Percentiles rank a stretch among this genome's conserved stretches.
Conservation (phyloP, 2,113 vertebrate species). For the Synodontis membranacea region DNA sequence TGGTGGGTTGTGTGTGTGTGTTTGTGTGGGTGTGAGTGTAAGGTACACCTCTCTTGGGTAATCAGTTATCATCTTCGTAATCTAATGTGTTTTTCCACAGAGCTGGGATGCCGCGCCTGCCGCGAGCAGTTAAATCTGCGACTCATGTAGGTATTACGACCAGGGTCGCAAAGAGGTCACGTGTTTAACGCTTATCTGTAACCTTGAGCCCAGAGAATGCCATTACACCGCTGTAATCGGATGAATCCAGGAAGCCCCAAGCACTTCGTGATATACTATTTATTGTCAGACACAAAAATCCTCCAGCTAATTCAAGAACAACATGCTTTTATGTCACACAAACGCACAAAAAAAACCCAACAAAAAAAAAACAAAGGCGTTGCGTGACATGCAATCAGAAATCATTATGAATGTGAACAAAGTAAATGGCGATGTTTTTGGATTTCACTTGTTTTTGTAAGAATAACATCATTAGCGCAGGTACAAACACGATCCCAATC, state of each 20-base stretch:
- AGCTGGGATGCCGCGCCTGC: constrained; percentile 6
- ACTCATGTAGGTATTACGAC: neutral
- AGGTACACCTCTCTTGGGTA: neutral
- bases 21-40: neutral
- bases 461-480: constrained; percentile 1
- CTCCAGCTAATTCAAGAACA: constrained; percentile 29
- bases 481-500: neutral
- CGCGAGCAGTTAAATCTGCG: neutral
- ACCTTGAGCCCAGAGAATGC: constrained; percentile 46
- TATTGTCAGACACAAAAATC: constrained; percentile 39
- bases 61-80: constrained; percentile 38
- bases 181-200: constrained; percentile 50
- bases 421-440: neutral
- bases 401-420: neutral
- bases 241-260: constrained; percentile 34
- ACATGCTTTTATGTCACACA: neutral
- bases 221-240: constrained; percentile 35
- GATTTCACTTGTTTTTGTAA: neutral
- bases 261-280: constrained; percentile 18
- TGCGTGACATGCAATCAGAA: neutral
- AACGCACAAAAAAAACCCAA: neutral
- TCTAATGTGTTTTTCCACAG: constrained; percentile 34
- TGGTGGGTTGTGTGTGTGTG: neutral
- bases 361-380: neutral
- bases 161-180: neutral